Base-by-base conservation (phyloP, 2,797 vertebrate species). In the Hipposideros larvatus region DNA sequence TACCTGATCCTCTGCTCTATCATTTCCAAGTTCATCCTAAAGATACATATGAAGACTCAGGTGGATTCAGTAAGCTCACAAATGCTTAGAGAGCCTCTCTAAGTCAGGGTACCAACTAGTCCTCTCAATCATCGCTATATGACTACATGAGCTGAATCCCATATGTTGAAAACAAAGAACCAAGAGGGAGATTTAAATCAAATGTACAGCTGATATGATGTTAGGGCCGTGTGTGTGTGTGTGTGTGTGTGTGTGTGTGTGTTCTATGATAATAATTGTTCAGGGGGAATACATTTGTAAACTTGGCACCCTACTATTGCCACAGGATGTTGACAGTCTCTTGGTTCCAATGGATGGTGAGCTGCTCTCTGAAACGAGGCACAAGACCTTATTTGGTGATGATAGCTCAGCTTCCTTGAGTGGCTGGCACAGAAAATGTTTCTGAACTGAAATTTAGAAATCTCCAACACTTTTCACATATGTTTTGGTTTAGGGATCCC, bases 341-440 rank as follows among this genome's bases (percentile, higher is more conserved):
- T 65, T 11, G 14, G 5, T 18, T 46, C 21, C 8, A 10, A 10
- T 59, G 66, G 18, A 79, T 7, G 11, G 37, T 8, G 14, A 83
- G 46, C 55, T 84, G 11, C n/a, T 77, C 65, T 78, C 57, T 13
- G 19, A 77, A 71, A 77, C 4, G 16, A 94, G 63, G 78, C 92
- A 66, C 5, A 4, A 55, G 59, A 14, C 96, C 97, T 97, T 98
- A 97, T 97, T 97, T 97, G 96, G 96, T 86, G 86, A 93, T 87
- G 63, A 95, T 6, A 94, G 59, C 53, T 92, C 43, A 63, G 37
- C 41, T 89, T 79, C 21, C 71, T 93, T 75, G 57, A 9, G 78
- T 9, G 24, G 68, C 61, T 97, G 91, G 71, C 95, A 96, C n/a
- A 87, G 70, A 93, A 87, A 73, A 85, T 87, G 68, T 91, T 97